Percentiles rank a stretch among this genome's conserved stretches.
Evolutionary conservation across 2,797 vertebrate genomes (phyloP).

Genomic region (Tragopan temminckii): DNA sequence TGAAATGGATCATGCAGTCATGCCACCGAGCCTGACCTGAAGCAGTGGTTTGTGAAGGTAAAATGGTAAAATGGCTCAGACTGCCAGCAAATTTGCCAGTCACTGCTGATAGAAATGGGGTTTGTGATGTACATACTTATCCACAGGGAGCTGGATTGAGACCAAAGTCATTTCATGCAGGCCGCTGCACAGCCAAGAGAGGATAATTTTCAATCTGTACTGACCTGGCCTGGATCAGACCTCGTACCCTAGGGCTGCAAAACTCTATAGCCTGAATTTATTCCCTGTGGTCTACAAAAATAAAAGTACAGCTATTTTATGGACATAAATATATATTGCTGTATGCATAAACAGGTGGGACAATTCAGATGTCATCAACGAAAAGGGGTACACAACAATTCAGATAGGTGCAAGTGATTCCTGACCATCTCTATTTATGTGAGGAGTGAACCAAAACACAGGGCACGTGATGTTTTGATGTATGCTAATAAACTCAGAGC

Average conservation of each 20-base stretch:
- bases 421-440: neutral
- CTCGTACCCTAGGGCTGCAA: neutral
- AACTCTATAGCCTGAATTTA: neutral
- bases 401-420: neutral
- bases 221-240: neutral
- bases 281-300: neutral
- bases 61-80: conserved; percentile 7
- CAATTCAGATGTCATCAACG: neutral
- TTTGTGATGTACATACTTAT: conserved; percentile 33
- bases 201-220: conserved; percentile 12
- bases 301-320: neutral
- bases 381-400: neutral
- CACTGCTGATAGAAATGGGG: conserved; percentile 13
- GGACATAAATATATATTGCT: neutral
- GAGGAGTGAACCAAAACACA: neutral
- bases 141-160: conserved; percentile 40
- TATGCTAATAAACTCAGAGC: neutral
- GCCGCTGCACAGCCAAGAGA: neutral
- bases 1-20: neutral
- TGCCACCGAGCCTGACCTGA: neutral
- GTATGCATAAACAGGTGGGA: neutral
- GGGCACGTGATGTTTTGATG: neutral
- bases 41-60: conserved; percentile 51
- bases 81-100: conserved; percentile 39
- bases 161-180: conserved; percentile 47